Percentiles rank a stretch among this genome's conserved stretches.
These are phyloP conservation scores for Urophycis tenuis DNA, from an alignment of 2,797 vertebrate species.

Conservation along the genomic window DNA sequence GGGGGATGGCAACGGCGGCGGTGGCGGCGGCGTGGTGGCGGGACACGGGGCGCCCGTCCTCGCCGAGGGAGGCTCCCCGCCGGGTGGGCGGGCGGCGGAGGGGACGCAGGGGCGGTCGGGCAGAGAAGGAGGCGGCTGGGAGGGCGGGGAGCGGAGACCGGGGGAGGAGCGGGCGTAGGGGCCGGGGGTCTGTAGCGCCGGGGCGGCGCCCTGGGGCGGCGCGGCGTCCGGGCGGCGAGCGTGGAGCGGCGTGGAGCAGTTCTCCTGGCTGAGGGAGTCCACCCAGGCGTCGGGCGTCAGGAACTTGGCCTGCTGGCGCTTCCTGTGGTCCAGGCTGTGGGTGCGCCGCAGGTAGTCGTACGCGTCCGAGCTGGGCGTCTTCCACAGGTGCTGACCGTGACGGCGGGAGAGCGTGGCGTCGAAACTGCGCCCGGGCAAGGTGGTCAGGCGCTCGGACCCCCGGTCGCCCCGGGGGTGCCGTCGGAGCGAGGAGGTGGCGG, in stretches of 20 bases:
- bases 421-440: conserved; percentile 19
- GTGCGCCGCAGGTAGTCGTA: conserved; percentile 52
- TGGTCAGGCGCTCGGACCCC: conserved; percentile 29
- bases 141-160: conserved; percentile 12
- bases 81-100: background rate
- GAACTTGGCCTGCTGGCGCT: conserved; percentile 46
- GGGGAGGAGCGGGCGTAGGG: conserved; percentile 24
- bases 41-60: background rate
- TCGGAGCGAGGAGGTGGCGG: conserved; percentile 48
- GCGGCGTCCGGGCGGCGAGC: conserved; percentile 25
- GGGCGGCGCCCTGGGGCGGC: conserved; percentile 23
- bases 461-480: conserved; percentile 20
- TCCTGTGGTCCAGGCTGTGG: conserved; percentile 61
- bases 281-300: conserved; percentile 70
- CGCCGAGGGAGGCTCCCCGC: background rate
- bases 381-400: conserved; percentile 21
- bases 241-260: conserved; percentile 43
- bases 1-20: conserved; percentile 9
- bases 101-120: background rate
- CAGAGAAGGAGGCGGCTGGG: background rate
- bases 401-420: conserved; percentile 4
- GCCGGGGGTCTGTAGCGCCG: conserved; percentile 23
- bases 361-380: conserved; percentile 29
- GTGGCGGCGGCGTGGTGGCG: background rate
- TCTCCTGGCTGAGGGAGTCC: conserved; percentile 65